These are phyloP conservation scores for Anticlea derivata DNA, from an alignment of 2,888 invertebrate genomes.

Conservation along the genomic window DNA sequence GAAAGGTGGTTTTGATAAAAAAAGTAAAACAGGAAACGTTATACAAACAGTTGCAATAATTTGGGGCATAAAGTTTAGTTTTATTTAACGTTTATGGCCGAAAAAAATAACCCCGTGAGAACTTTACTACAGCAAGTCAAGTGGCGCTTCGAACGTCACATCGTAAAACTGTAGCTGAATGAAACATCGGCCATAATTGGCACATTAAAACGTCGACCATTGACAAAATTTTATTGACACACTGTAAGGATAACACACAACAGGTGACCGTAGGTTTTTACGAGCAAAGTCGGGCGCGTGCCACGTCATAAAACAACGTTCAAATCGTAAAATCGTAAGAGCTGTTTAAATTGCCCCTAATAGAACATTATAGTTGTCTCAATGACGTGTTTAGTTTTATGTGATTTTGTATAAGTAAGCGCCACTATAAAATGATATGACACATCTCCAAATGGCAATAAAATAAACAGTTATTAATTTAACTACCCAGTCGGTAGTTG, in stretches of 20 bases:
- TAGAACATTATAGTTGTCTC: conserved; percentile 69
- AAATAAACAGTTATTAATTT: conserved; percentile 45
- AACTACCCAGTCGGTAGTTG: conserved; percentile 40
- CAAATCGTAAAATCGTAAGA: conserved; percentile 72
- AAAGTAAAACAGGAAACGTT: not conserved
- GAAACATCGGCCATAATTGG: conserved; percentile 70
- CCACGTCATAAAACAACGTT: conserved; percentile 63
- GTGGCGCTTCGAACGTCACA: conserved; percentile 43
- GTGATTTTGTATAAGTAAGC: conserved; percentile 61
- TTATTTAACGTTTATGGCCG: conserved; percentile 34
- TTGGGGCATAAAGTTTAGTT: conserved; percentile 19
- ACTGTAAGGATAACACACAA: conserved; percentile 67
- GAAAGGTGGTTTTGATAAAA: not conserved
- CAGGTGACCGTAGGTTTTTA: conserved; percentile 80
- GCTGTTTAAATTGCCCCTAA: conserved; percentile 69
- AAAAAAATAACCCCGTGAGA: conserved; percentile 39
- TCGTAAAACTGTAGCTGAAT: conserved; percentile 64
- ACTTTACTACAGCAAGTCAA: conserved; percentile 40
- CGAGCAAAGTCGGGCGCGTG: conserved; percentile 68
- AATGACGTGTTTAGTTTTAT: conserved; percentile 71
- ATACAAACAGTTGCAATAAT: conserved; percentile 9
- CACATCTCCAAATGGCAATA: conserved; percentile 45
- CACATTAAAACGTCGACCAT: conserved; percentile 71
- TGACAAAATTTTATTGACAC: conserved; percentile 74
- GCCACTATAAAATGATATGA: conserved; percentile 56